A percentile compares a stretch with the other conserved stretches of the same genome.
Evolutionary conservation across 2,113 vertebrate genomes (phyloP).

Genomic region (Cyphomyrus discorhynchus): DNA sequence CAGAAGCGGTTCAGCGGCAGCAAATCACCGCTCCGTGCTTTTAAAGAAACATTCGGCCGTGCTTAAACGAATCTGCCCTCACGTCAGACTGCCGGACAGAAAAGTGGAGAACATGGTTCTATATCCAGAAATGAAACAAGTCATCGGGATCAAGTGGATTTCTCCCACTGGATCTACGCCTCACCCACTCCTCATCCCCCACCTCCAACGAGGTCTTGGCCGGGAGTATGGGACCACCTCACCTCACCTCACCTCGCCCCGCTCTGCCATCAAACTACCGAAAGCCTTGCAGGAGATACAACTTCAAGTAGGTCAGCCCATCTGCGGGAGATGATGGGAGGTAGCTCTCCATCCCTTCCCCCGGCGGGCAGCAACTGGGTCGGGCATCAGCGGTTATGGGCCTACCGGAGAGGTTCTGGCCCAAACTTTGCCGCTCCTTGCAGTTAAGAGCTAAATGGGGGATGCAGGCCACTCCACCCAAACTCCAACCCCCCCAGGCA

Average conservation of each 20-base stretch:
- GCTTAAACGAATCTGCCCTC: background rate
- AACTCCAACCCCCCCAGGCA: slow-evolving; percentile 26
- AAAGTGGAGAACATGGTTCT: background rate
- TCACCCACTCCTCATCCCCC: background rate
- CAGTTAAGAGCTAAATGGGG: slow-evolving; percentile 36
- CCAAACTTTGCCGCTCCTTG: slow-evolving; percentile 42
- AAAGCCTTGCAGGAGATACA: slow-evolving; percentile 41
- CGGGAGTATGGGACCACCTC: slow-evolving; percentile 20
- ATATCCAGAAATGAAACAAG: background rate
- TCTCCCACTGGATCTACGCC: background rate
- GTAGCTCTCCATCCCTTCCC: too few relatives aligned
- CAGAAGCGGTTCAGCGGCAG: background rate
- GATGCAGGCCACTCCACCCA: slow-evolving; percentile 23
- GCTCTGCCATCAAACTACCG: slow-evolving; percentile 39
- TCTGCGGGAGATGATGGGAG: slow-evolving; percentile 56
- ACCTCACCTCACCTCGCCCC: slow-evolving; percentile 10
- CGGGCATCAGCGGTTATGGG: slow-evolving; percentile 51
- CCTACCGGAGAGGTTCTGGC: slow-evolving; percentile 35
- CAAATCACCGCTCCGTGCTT: background rate
- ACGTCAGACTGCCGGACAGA: background rate
- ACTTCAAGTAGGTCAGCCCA: slow-evolving; percentile 55
- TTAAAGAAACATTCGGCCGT: background rate
- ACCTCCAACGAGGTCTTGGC: background rate
- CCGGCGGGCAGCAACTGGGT: slow-evolving; percentile 57
- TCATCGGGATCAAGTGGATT: background rate